Base-by-base conservation (phyloP, 2,888 invertebrate species). In the Ormyrus nitidulus region DNA sequence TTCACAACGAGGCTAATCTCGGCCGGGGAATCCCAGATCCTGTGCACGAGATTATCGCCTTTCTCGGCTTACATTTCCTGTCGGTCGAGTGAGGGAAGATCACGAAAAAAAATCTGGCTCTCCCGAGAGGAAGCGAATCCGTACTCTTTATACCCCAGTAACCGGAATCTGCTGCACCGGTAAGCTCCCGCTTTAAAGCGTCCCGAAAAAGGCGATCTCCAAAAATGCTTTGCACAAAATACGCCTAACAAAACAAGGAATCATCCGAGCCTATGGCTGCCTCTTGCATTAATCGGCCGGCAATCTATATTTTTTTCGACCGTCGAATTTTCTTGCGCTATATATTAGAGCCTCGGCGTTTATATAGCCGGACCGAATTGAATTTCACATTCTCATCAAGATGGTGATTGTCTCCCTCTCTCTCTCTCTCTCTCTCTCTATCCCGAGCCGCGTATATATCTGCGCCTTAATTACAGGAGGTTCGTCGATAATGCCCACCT, bases 401-500 rank as follows among this genome's bases (percentile, higher is more conserved):
- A 86, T 84, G 87, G 83, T 86, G 86, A 87, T 86, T 86, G 86
- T 86, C 85, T 85, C 83, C 84, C 86, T 86, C 84, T 85, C 83
- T 54, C 1, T 9, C 13, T 13, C 13, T 13, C 13, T 13, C 10
- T 56, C 34, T 2, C 61, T 51, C 9, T 58, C 62, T 9, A 34
- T 5, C n/a, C 11, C 10, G 48, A 48, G 46, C 19, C 51, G 46
- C 34, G 48, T 65, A 44, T 44, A 59, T 66, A 9, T 53, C 51
- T 19, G 73, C 80, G 79, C 78, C 86, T 87, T 90, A 90, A 89
- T 90, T 90, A 88, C 87, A 87, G 86, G 86, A 82, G 84, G 83
- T 84, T 83, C 82, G 86, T 86, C 87, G 88, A 88, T 90, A 89
- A 89, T 89, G 85, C 86, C 87, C 86, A 87, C 86, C 87, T 87